Percentiles rank a stretch among this genome's conserved stretches.
Conservation (phyloP, 2,113 vertebrate species). For the Sebastes schlegelii region DNA sequence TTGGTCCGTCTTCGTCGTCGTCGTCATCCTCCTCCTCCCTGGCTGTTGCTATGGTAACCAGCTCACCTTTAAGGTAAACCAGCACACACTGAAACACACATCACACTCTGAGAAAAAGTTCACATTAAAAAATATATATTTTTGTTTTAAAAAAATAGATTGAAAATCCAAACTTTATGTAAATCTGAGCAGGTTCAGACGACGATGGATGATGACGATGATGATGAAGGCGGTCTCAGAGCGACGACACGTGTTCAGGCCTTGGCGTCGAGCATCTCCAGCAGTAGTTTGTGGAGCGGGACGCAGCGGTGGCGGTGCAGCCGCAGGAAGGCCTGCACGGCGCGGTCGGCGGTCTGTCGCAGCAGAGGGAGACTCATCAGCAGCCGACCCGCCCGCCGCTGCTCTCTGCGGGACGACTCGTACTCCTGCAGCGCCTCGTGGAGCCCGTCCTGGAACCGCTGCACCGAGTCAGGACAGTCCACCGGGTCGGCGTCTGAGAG, state of each 20-base stretch:
- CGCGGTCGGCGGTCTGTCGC: conserved; percentile 75
- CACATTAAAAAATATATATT: too few species aligned
- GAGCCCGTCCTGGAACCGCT: conserved; percentile 78
- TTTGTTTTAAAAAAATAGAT: not conserved
- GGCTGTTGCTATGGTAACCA: too few species aligned
- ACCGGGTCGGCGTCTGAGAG: conserved; percentile 71
- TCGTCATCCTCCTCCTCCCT: too few species aligned
- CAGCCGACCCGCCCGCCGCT: conserved; percentile 74
- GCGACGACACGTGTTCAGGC: conserved; percentile 46
- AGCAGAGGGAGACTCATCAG: conserved; percentile 85
- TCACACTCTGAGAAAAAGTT: too few species aligned
- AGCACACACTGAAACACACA: too few species aligned
- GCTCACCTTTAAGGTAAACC: too few species aligned
- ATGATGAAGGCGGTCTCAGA: not conserved
- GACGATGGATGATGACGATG: not conserved
- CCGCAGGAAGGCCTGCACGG: conserved; percentile 62
- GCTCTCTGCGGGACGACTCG: conserved; percentile 59
- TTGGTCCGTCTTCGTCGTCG: too few species aligned
- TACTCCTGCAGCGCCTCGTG: conserved; percentile 82
- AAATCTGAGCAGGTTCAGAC: not conserved
- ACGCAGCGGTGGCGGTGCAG: conserved; percentile 71
- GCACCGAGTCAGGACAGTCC: conserved; percentile 75
- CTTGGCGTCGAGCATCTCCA: conserved; percentile 86
- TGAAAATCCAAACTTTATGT: not conserved
- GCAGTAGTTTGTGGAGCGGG: conserved; percentile 83